Base-by-base conservation (phyloP, 2,888 invertebrate species). In the Apamea epomidion region DNA sequence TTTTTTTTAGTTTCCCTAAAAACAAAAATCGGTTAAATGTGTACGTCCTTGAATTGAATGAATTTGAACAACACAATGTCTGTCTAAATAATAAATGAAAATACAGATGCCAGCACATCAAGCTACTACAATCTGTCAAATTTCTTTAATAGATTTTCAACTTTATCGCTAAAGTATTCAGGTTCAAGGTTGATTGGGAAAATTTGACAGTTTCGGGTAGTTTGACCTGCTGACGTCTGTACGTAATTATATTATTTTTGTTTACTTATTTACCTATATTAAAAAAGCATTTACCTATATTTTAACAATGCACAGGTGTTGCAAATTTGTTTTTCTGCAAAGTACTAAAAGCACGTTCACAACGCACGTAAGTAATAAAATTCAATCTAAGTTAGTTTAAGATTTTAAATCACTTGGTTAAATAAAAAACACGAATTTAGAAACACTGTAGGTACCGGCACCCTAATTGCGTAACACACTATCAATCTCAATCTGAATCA, bases 271-370 rank as follows among this genome's bases (percentile, higher is more conserved):
- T 71, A 70, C 29, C 21, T 48, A 8, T 29, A 12, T 45, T 67
- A 58, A 1, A 5, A 54, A 21, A n/a, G n/a, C 14, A 48, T 48
- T 48, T 48, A 48, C 14, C 48, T 48, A 16, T 48, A 45, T 45
- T 45, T 45, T 10, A 45, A 45, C 21, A 45, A 58, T n/a, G 54
- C 80, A 80, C 81, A 65, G 65, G 25, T 65, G 16, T 62, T 32
- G 8, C 25, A 69, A 62, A n/a, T 16, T 18, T 45, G 10, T 48
- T 80, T 54, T n/a, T 71, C 4, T 51, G 25, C 18, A 71, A 72
- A 72, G 67, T 60, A 37, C 48, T 65, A n/a, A 67, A 45, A 29
- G 32, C 48, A 73, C 58, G 1, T 29, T 32, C 67, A 74, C 58
- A 42, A n/a, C 1, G 25, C 81, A 80, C 81, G 64, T 65, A 42